Evolutionary conservation across 2,888 invertebrate genomes (phyloP).

Genomic region (Ophion obscuratus): DNA sequence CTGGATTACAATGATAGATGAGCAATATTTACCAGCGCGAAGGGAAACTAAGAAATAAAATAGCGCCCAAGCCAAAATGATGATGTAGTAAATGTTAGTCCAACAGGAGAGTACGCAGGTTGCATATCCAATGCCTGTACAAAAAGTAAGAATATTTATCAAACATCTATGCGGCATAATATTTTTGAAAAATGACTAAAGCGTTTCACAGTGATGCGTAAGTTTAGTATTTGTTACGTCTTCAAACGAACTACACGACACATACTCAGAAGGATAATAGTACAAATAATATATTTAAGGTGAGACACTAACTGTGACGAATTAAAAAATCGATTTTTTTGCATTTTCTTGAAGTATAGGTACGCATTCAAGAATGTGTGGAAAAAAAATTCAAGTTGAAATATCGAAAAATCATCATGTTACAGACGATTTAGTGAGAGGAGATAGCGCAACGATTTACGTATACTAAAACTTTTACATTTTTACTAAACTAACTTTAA

Average conservation of each 20-base stretch:
- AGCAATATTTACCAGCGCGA: slow-evolving; percentile 87
- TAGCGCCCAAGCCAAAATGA: slow-evolving; percentile 98
- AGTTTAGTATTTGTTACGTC: not conserved
- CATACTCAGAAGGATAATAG: not conserved
- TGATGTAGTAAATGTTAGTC: slow-evolving; percentile 99
- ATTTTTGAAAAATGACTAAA: not conserved
- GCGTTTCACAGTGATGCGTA: no score
- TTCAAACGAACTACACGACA: not conserved
- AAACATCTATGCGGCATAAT: not conserved
- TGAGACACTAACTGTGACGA: no score
- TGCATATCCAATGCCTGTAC: slow-evolving; percentile 95
- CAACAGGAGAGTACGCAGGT: slow-evolving; percentile 99
- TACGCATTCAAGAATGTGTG: no score
- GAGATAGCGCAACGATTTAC: no score
- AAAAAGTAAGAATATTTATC: slow-evolving; percentile 24
- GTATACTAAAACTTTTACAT: no score
- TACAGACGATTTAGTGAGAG: no score
- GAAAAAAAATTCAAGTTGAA: no score
- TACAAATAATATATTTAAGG: no score
- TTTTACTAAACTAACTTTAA: no score
- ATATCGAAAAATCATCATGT: no score
- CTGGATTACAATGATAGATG: not conserved
- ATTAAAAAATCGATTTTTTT: no score
- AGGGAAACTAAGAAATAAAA: slow-evolving; percentile 98
- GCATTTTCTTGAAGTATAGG: no score